Conservation (phyloP, 2,797 vertebrate genomes). For the Carapus acus region DNA sequence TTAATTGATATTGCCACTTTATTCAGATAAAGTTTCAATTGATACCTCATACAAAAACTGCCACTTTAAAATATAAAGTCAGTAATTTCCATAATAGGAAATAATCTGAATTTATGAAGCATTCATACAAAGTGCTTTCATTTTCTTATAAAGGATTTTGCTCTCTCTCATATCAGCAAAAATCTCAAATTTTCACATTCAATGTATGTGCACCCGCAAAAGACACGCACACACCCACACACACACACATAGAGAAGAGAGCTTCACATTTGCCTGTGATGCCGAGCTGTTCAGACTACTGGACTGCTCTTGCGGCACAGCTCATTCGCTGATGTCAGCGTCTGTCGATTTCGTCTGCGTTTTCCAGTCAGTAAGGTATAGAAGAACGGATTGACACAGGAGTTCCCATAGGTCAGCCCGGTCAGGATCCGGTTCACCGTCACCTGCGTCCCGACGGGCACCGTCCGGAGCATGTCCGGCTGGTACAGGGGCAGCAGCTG, state of each 20-base stretch:
- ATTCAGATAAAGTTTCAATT: conserved; percentile 12
- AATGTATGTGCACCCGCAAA: conserved; percentile 1
- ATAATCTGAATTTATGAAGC: conserved; percentile 30
- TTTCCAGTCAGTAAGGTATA: conserved; percentile 82
- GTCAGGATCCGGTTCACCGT: conserved; percentile 82
- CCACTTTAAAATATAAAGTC: conserved; percentile 19
- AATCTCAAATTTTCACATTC: conserved; percentile 19
- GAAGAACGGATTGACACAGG: conserved; percentile 84
- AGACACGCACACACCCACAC: conserved; percentile 1
- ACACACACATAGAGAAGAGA: background rate
- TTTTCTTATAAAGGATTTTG: conserved; percentile 19
- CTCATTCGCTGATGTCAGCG: conserved; percentile 61
- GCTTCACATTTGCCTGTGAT: conserved; percentile 11
- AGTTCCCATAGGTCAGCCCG: conserved; percentile 82
- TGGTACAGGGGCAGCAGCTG: conserved; percentile 81
- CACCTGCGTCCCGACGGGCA: conserved; percentile 77
- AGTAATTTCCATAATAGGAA: conserved; percentile 36
- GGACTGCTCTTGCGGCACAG: conserved; percentile 72
- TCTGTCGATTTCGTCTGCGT: conserved; percentile 60
- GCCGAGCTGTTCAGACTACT: conserved; percentile 37
- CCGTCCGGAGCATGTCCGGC: conserved; percentile 67
- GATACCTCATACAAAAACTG: conserved; percentile 27
- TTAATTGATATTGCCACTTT: conserved; percentile 15
- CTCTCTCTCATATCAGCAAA: conserved; percentile 7
- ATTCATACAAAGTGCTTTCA: conserved; percentile 57